Conservation (phyloP, 2,113 vertebrate species). For the Phainopepla nitens region DNA sequence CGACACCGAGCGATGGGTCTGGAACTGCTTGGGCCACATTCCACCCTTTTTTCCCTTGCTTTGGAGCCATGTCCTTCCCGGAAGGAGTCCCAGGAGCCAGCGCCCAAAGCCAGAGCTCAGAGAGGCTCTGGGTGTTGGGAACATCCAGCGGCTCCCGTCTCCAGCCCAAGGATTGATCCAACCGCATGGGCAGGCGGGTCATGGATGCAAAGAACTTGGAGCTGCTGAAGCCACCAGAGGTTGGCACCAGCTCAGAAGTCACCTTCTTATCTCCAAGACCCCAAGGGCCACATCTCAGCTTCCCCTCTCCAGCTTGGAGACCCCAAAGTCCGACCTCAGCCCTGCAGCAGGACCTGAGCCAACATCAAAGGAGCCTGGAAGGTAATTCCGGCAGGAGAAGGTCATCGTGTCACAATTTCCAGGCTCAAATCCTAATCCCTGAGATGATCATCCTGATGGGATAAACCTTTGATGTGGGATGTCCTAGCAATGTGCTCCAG, state of each 20-base stretch:
- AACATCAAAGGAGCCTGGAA: not conserved
- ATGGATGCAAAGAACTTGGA: not conserved
- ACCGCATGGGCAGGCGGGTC: rapidly evolving
- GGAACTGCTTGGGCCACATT: not conserved
- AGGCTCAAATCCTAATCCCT: conserved; percentile 2
- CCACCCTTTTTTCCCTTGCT: not conserved
- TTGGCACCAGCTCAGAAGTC: not conserved
- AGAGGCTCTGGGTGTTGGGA: not conserved
- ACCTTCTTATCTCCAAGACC: not conserved
- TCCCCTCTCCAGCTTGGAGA: not conserved
- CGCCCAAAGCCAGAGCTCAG: not conserved
- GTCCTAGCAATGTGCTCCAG: too few species aligned
- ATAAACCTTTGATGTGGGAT: not conserved
- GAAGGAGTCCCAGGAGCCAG: rapidly evolving
- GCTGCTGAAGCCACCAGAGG: not conserved
- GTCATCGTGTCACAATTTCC: not conserved
- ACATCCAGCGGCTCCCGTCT: rapidly evolving
- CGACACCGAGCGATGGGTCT: not conserved
- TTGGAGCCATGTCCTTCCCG: rapidly evolving
- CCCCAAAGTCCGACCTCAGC: not conserved
- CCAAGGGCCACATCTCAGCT: not conserved
- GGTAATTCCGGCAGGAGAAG: not conserved
- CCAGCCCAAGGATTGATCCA: not conserved
- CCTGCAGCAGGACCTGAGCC: not conserved
- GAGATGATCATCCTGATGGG: not conserved